Percentiles rank a stretch among this genome's conserved stretches.
Evolutionary conservation across 2,797 vertebrate species (phyloP).

Genomic region (Chiloscyllium punctatum): DNA sequence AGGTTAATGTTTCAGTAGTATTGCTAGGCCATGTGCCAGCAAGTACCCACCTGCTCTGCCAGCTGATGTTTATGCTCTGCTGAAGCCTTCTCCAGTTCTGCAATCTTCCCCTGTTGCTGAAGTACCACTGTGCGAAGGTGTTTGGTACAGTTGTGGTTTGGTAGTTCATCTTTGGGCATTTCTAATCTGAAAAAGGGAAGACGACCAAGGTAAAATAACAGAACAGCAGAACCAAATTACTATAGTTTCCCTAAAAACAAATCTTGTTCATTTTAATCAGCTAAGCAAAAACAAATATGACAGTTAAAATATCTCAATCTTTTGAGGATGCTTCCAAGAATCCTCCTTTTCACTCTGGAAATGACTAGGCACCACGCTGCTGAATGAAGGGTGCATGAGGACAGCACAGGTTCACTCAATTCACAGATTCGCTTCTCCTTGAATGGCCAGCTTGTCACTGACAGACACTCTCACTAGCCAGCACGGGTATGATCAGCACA

Average conservation of each 20-base stretch:
- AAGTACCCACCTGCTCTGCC: constrained; percentile 75
- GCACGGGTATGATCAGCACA: background rate
- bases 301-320: background rate
- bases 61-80: constrained; percentile 92
- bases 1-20: background rate
- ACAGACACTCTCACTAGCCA: background rate
- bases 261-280: background rate
- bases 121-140: constrained; percentile 86
- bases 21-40: background rate
- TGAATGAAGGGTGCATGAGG: background rate
- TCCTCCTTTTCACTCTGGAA: background rate
- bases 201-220: background rate
- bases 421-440: background rate
- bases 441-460: background rate
- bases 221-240: background rate
- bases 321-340: background rate
- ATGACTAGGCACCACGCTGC: background rate
- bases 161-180: constrained; percentile 95
- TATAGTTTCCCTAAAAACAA: background rate
- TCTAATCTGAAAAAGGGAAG: constrained; percentile 66
- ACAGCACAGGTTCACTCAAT: background rate
- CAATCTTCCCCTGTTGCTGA: constrained; percentile 86
- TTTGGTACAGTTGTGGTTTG: constrained; percentile 93
- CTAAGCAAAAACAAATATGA: background rate
- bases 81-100: constrained; percentile 86